Base-by-base conservation (phyloP, 2,113 vertebrate species). In the Myxocyprinus asiaticus region DNA sequence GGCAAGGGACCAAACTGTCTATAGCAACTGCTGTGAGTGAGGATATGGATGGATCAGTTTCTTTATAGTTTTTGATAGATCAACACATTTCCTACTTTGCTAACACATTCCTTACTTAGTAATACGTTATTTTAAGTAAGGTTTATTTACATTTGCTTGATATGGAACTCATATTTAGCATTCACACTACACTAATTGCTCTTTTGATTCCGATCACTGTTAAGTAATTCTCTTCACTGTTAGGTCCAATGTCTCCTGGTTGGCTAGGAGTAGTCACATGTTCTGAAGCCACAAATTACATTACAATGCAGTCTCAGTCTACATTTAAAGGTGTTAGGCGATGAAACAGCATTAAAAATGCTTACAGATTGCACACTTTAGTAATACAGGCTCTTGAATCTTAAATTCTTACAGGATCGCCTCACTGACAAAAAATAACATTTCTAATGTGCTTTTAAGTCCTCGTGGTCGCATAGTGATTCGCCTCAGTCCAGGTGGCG, bases 271-370 rank as follows among this genome's bases (percentile, higher is more conserved):
- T 44, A 71, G n/a, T 43, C 12, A 17, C 42, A 59, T 17, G 42
- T 59, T 72, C 55, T 47, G 9, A 72, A 72, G 9, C n/a, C 55
- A 59, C n/a, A 9, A 17, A 47, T 61, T 45, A 17, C n/a, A 15
- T 58, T 58, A 72, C n/a, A 72, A 59, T 17, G 9, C 9, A 45
- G 42, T 42, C 53, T 59, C 45, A 72, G 9, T 56, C 4, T 56
- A 15, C 42, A 59, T 6, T 59, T 9, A 45, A 45, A n/a, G n/a
- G n/a, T 58, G 42, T 58, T 72, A 45, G 55, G 10, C 17, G 8
- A 67, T 59, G 53, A 70, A 70, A 72, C 15, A 11, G n/a, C n/a
- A 72, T 58, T 44, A 59, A 9, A 59, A 72, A 59, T 58, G 69
- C 9, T 58, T 59, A 51, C 53, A 72, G n/a, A 44, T 44, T 15